Evolutionary conservation across 2,888 invertebrate genomes (phyloP), one percentile per base, ranked within the genome.

Genomic region (Cyclophora albipunctata): DNA sequence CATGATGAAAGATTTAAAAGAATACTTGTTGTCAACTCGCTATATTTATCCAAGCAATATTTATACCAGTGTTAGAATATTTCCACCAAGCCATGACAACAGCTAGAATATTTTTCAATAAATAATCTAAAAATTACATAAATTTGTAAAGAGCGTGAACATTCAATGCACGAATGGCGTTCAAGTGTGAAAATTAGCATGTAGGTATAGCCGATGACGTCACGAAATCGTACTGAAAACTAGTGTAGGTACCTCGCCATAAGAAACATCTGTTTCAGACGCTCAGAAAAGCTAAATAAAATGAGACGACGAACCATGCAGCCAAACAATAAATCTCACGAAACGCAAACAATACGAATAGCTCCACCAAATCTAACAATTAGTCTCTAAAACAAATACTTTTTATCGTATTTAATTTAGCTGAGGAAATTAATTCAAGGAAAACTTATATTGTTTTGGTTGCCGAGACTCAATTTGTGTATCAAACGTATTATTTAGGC

Each of bases 141-240:
- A 43, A 43, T 33, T 42, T 20, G 37, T 37, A 37, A 37, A 37
- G 37, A 37, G 37, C 34, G 57, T 51, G 57, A 67, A 69, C 74
- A 76, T 77, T 78, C 76, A 62, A 57, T 37, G 37, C 69, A 69
- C 73, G 33, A 67, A 66, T 66, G 63, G 63, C 62, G 62, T 64
- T 67, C 59, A 64, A 71, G 66, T 74, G 70, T 74, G 69, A 74
- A 76, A 78, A 80, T 80, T 79, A 76, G 67, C 79, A 73, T 69
- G 65, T n/a, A n/a, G n/a, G n/a, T 69, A 64, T 60, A 52, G 46
- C 44, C 53, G 53, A 60, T 67, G 71, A 70, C 69, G 66, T 63
- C 54, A 54, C 56, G 43, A 49, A 46, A 52, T 46, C 46, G 49
- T 51, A 49, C 45, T 44, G 50, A 57, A 57, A 58, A 57, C 37